Evolutionary conservation across 2,113 vertebrate genomes (phyloP).

Genomic region (Balaenoptera acutorostrata): DNA sequence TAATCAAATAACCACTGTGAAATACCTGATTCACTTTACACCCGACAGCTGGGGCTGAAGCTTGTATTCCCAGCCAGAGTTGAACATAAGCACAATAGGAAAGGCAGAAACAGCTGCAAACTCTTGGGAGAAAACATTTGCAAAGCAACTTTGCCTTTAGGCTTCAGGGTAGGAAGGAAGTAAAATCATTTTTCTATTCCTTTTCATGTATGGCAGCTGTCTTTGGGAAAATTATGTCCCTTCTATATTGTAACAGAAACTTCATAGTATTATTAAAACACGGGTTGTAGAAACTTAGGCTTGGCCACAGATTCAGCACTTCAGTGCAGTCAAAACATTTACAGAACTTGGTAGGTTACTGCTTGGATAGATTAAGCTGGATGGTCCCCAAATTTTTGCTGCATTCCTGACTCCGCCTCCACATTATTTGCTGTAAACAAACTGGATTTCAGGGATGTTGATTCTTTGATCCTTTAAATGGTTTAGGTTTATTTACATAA

Average conservation of each 20-base stretch:
- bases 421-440: conserved; percentile 71
- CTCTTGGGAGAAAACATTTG: conserved; percentile 68
- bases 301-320: conserved; percentile 72
- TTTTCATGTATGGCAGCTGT: conserved; percentile 83
- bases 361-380: conserved; percentile 46
- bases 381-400: conserved; percentile 7
- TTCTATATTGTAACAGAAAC: conserved; percentile 82
- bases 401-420: not conserved
- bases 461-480: not conserved
- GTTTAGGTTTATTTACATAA: conserved; percentile 41
- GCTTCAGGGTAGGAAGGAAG: conserved; percentile 84
- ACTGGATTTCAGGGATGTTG: conserved; percentile 33
- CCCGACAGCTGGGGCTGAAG: conserved; percentile 83
- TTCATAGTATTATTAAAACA: conserved; percentile 76
- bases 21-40: conserved; percentile 87
- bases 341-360: conserved; percentile 60
- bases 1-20: conserved; percentile 85
- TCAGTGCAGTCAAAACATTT: conserved; percentile 77
- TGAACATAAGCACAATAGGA: conserved; percentile 81
- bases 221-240: conserved; percentile 76
- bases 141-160: conserved; percentile 74
- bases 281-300: conserved; percentile 62
- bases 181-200: conserved; percentile 84
- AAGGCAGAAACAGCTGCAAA: conserved; percentile 86
- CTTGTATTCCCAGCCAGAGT: conserved; percentile 82